Evolutionary conservation across 2,888 invertebrate species (phyloP).

Genomic region (Himalopsyche tibetana): DNA sequence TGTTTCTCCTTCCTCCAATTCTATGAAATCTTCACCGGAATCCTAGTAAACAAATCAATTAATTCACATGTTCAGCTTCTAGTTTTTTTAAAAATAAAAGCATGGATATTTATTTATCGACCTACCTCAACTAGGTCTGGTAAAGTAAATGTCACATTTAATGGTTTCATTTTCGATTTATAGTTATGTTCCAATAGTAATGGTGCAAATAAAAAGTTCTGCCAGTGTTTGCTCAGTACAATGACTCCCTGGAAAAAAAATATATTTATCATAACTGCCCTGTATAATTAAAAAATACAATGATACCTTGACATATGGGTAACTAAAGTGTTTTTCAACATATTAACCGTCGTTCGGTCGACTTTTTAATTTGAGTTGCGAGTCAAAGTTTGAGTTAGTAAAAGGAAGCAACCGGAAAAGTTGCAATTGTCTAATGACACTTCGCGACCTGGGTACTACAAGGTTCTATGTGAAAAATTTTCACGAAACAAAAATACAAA

Average conservation of each 20-base stretch:
- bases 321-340: no score
- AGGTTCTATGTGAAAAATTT: no score
- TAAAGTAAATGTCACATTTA: constrained; percentile 93
- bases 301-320: no score
- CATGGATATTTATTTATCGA: neutral
- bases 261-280: neutral
- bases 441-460: no score
- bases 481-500: no score
- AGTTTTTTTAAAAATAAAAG: neutral
- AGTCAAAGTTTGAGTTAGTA: no score
- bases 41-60: constrained; percentile 68
- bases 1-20: constrained; percentile 70
- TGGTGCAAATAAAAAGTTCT: constrained; percentile 96
- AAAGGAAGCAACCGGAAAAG: no score
- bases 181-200: constrained; percentile 92
- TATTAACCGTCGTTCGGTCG: no score
- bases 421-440: no score
- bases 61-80: neutral
- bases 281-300: neutral
- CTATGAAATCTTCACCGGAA: constrained; percentile 75
- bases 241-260: constrained; percentile 86
- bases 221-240: constrained; percentile 97
- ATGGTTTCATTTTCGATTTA: constrained; percentile 88
- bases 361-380: no score
- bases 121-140: constrained; percentile 88